Percentiles rank a stretch among this genome's conserved stretches.
Conservation (phyloP, 2,888 invertebrate genomes). For the Ennomos quercinarius region DNA sequence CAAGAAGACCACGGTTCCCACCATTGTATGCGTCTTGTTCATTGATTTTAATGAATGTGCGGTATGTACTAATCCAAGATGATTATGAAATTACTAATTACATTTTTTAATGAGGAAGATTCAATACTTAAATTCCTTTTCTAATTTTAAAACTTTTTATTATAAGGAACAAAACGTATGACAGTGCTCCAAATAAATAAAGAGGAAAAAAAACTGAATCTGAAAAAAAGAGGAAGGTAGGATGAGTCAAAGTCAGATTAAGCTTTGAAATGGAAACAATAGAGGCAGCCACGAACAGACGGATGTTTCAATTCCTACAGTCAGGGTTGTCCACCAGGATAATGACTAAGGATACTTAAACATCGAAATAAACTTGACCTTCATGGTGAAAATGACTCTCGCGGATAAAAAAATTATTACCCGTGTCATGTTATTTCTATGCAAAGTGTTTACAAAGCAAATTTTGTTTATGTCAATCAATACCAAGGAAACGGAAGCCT, state of each 20-base stretch:
- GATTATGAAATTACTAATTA: constrained; percentile 23
- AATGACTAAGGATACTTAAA: not conserved
- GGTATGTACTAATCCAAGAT: constrained; percentile 19
- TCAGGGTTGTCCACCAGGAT: constrained; percentile 10
- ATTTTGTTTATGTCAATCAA: too few species aligned
- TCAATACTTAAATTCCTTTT: constrained; percentile 4
- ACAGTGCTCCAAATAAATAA: too few species aligned
- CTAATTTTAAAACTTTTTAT: too few species aligned
- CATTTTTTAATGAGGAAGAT: constrained; percentile 36
- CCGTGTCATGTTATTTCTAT: too few species aligned
- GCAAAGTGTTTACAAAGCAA: too few species aligned
- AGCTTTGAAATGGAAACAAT: constrained; percentile 25
- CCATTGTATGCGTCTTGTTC: constrained; percentile 21
- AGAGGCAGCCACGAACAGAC: constrained; percentile 4
- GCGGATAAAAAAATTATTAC: too few species aligned
- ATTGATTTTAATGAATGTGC: constrained; percentile 21
- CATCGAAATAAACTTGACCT: not conserved
- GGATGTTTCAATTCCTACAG: constrained; percentile 6
- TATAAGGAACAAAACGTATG: too few species aligned
- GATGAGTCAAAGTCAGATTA: constrained; percentile 21
- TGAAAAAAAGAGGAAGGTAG: constrained; percentile 1
- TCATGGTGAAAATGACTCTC: not conserved
- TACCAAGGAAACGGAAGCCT: too few species aligned
- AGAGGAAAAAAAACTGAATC: too few species aligned
- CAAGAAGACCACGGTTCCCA: constrained; percentile 22